Evolutionary conservation across 2,797 vertebrate species (phyloP), one percentile per base, ranked within the genome.

Genomic region (Meda fulgida): DNA sequence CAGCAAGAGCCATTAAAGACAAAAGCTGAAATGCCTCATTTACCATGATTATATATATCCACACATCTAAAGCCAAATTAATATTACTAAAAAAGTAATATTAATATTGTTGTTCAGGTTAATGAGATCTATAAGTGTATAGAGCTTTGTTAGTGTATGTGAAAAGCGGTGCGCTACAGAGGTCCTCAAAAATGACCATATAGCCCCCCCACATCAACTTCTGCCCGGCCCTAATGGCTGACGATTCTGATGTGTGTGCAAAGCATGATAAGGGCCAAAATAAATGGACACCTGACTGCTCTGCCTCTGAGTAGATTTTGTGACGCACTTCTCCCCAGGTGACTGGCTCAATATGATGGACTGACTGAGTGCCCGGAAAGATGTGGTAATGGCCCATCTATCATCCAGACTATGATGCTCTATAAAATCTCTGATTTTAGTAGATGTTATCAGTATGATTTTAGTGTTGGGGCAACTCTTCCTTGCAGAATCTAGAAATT

Each of bases 321-420:
- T 70, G n/a, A 71, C n/a, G 36, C 36, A 36, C 36, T 36, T 36
- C 36, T 36, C 36, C 36, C 36, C 36, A 36, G 36, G 66, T 70
- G n/a, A 71, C n/a, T 55, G 18, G 75, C 65, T 84, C 31, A 16
- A 23, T 9, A 6, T 84, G 63, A 46, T 84, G 83, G n/a, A 78
- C 19, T 11, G 75, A 48, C 10, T 69, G 63, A 26, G 75, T 43
- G 31, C 63, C 83, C 3, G 18, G 40, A 18, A 40, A 53, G 75
- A 29, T 48, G 43, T 40, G 23, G 53, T 65, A 51, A 40, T 76
- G 36, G 65, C 43, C 48, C 8, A 78, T 19, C 65, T 38, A n/a
- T 78, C 75, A 14, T 60, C n/a, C n/a, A 58, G 75, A 18, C 23
- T 58, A 58, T 58, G 53, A 58, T 58, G 53, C 53, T 81, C 34